A percentile compares a stretch with the other conserved stretches of the same genome.
Conservation (phyloP, 2,113 vertebrate genomes). For the Marmota flaviventris region DNA sequence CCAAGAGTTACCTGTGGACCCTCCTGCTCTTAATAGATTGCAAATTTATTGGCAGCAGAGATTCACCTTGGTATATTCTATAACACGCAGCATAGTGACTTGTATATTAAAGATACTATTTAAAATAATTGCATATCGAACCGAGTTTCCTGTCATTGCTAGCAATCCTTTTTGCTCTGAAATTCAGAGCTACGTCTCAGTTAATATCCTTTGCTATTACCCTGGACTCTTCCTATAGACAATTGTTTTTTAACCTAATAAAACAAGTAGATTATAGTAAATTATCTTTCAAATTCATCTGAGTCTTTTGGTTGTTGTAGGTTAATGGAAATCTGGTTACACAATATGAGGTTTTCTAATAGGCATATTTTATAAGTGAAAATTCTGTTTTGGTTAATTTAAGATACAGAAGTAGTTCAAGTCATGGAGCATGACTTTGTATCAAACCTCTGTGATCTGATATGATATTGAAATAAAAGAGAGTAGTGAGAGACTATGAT, state of each 20-base stretch:
- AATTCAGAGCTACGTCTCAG: background rate
- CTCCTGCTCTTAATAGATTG: background rate
- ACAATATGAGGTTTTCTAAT: background rate
- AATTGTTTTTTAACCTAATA: background rate
- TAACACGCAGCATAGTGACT: background rate
- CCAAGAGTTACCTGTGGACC: background rate
- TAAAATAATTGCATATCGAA: constrained; percentile 2
- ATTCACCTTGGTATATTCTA: background rate
- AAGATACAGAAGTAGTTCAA: background rate
- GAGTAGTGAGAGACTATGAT: background rate
- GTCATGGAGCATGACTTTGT: background rate
- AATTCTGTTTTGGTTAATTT: background rate
- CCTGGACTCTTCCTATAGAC: background rate
- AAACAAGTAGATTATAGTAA: background rate
- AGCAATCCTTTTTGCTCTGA: background rate
- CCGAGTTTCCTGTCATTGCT: background rate
- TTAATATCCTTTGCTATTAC: background rate
- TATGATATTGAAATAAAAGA: background rate
- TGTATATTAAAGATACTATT: background rate
- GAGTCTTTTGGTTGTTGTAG: background rate
- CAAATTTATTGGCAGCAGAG: background rate
- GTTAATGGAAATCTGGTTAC: background rate
- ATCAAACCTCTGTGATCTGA: background rate
- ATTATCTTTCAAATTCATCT: background rate
- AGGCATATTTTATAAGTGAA: background rate